Base-by-base conservation (phyloP, 2,113 vertebrate genomes). In the Bucco capensis region DNA sequence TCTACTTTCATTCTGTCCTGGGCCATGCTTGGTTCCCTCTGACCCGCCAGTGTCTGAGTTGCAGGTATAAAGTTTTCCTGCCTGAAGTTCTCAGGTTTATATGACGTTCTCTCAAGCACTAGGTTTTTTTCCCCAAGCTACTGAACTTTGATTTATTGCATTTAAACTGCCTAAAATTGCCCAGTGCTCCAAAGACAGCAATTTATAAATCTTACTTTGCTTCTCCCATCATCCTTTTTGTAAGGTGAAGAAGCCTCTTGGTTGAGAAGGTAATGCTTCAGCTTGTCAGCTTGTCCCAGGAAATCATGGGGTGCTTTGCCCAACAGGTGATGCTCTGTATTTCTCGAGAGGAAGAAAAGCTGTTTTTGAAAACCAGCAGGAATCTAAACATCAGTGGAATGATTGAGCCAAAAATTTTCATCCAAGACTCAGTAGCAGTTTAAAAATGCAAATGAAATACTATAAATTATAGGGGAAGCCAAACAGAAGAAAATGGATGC, bases 141-240 rank as follows among this genome's bases (percentile, higher is more conserved):
- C 28, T 76, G 53, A 92, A 79, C 69, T 94, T 89, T 77, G 76
- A 86, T 92, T 85, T 92, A 78, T 86, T 79, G 51, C 12, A 35
- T 91, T 86, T 93, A 83, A 91, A 69, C 58, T 57, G 37, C 61
- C 51, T 93, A 64, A 91, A 71, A 73, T 80, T 73, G 8, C 33
- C 23, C 50, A 28, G 37, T 71, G 33, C 46, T 93, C 37, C 77
- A 76, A 81, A 83, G 71, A 78, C 7, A 10, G 31, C 50, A 24
- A 25, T 95, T 92, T 91, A 54, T 88, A 5, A 8, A 56, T 76
- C 67, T 85, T 91, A 47, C 28, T 73, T 90, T 80, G 83, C 30
- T 28, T 78, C 86, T 85, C 40, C 53, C 10, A 6, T 76, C 5
- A 1, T 79, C n/a, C 33, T n/a, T 74, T 87, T 79, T 30, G 8